Conservation (phyloP, 2,797 vertebrate genomes). For the Paguma larvata region DNA sequence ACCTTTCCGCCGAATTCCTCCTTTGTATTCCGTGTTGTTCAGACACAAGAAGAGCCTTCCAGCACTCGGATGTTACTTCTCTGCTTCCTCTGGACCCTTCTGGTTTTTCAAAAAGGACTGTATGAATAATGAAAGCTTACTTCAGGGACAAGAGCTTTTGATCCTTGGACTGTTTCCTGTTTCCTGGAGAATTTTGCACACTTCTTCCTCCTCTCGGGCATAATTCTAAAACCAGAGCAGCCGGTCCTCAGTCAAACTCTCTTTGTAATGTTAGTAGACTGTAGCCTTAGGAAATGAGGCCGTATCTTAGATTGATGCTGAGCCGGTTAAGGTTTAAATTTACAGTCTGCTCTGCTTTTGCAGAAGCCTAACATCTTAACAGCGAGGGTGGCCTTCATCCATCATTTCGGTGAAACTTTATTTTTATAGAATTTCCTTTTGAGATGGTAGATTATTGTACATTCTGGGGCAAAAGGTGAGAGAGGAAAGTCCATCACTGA, state of each 20-base stretch:
- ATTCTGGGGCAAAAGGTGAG: not conserved
- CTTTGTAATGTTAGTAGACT: conserved; percentile 75
- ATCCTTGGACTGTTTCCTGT: conserved; percentile 65
- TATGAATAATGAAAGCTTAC: conserved; percentile 71
- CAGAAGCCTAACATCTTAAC: conserved; percentile 66
- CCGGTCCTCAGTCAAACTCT: conserved; percentile 67
- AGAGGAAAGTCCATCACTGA: conserved; percentile 26
- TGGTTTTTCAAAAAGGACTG: conserved; percentile 58
- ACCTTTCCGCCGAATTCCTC: not conserved
- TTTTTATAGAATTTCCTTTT: conserved; percentile 75
- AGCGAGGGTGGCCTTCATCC: conserved; percentile 47
- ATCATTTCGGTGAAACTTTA: conserved; percentile 61
- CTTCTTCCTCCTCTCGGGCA: conserved; percentile 51
- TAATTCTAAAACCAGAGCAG: conserved; percentile 83
- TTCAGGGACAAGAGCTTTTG: conserved; percentile 68
- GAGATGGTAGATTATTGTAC: conserved; percentile 52
- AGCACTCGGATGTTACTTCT: not conserved
- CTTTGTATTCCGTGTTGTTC: conserved; percentile 36
- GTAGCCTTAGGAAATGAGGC: conserved; percentile 51
- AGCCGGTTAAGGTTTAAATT: conserved; percentile 52
- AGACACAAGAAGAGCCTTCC: conserved; percentile 49
- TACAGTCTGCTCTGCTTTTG: conserved; percentile 36
- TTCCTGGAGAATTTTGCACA: conserved; percentile 58
- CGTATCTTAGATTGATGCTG: conserved; percentile 24
- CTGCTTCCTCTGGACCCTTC: conserved; percentile 69